phyloP scores from a whole-genome alignment of 1,140 invertebrate species.

The Cherax quadricarinatus region DNA sequence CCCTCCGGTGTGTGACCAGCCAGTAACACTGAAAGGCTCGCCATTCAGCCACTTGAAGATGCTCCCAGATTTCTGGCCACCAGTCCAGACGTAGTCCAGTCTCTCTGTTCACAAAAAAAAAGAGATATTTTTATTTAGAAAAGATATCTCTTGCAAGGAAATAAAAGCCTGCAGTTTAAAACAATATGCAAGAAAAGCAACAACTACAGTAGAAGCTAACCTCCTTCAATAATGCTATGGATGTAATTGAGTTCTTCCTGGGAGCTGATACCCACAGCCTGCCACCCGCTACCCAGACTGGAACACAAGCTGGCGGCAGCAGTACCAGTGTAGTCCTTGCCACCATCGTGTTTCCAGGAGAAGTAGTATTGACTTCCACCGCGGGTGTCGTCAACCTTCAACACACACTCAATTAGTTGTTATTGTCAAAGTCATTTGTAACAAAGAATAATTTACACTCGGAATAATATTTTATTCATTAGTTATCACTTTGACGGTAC shows the following conservation, averaged over 20 bases:
- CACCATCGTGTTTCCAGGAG: not conserved
- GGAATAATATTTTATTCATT: too few species aligned
- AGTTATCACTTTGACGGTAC: too few species aligned
- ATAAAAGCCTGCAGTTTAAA: too few species aligned
- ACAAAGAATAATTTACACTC: not conserved
- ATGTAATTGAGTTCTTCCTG: not conserved
- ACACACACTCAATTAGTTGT: not conserved
- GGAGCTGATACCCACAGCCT: not conserved
- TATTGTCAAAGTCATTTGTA: not conserved
- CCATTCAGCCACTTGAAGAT: conserved; percentile 43
- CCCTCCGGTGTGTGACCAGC: conserved; percentile 67
- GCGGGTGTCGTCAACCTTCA: not conserved
- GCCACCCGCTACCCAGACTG: not conserved
- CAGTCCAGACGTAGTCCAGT: not conserved
- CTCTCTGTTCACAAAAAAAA: not conserved
- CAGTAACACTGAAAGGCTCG: not conserved
- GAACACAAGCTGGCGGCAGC: not conserved
- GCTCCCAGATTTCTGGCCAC: not conserved
- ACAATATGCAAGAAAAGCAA: too few species aligned
- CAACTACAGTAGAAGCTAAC: not conserved
- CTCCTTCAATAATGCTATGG: not conserved
- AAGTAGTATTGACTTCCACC: not conserved
- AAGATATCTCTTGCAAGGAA: too few species aligned
- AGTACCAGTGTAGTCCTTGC: not conserved
- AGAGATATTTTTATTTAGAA: too few species aligned